phyloP scores from a whole-genome alignment of 2,113 vertebrate species.

The Athene cunicularia region DNA sequence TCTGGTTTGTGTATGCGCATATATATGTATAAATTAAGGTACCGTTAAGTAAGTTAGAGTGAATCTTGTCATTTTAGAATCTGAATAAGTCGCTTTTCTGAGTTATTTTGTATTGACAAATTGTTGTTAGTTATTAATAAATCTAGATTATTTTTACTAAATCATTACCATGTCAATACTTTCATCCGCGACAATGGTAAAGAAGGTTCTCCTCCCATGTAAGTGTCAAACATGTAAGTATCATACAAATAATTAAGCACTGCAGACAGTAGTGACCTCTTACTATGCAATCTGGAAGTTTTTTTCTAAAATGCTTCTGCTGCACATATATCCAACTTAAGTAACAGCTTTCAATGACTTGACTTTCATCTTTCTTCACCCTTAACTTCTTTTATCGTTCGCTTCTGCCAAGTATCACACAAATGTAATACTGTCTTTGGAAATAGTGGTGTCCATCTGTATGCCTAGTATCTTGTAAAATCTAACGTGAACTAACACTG shows the following conservation, averaged over 20 bases:
- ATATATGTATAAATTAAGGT: no score
- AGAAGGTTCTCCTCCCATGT: neutral
- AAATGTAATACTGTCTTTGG: neutral
- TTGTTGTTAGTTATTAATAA: no score
- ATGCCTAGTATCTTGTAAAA: neutral
- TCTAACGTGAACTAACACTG: neutral
- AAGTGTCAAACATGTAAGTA: neutral
- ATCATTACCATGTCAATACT: no score
- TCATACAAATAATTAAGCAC: neutral
- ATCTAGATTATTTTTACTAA: no score
- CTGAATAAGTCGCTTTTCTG: no score
- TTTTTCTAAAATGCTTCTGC: neutral
- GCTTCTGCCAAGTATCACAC: neutral
- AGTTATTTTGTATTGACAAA: no score
- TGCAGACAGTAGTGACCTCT: neutral
- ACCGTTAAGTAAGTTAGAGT: no score
- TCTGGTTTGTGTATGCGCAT: no score
- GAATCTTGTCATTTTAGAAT: no score
- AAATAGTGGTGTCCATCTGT: neutral
- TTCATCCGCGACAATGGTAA: neutral
- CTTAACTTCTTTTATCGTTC: neutral
- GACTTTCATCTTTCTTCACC: neutral
- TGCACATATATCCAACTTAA: neutral
- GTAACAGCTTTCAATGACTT: neutral
- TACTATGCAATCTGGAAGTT: neutral